These are phyloP conservation scores for Hyles lineata DNA, from an alignment of 2,888 invertebrate species.

Conservation along the genomic window DNA sequence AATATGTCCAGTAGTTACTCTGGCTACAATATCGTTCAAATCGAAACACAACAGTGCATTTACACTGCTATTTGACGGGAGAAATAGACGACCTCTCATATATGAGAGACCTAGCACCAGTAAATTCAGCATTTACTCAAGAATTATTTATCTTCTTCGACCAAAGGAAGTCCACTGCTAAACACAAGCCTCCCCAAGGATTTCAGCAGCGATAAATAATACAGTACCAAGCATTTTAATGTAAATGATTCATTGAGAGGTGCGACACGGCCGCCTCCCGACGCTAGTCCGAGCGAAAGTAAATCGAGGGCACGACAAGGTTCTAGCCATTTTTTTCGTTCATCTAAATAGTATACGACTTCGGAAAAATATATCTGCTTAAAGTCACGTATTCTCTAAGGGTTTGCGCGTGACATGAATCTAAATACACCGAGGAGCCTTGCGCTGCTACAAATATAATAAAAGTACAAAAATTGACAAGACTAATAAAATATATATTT, in stretches of 20 bases:
- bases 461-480: slow-evolving; percentile 29
- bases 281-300: slow-evolving; percentile 51
- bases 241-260: slow-evolving; percentile 30
- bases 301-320: slow-evolving; percentile 62
- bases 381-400: slow-evolving; percentile 55
- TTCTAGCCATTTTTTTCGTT: slow-evolving; percentile 53
- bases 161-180: too few species aligned
- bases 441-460: slow-evolving; percentile 26
- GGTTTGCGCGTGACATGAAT: slow-evolving; percentile 55
- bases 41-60: too few species aligned
- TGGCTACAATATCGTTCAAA: too few species aligned
- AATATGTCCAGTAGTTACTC: too few species aligned
- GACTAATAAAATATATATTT: slow-evolving; percentile 26
- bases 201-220: too few species aligned
- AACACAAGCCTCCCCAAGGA: too few species aligned
- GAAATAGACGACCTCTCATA: too few species aligned
- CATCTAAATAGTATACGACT: slow-evolving; percentile 48
- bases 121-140: too few species aligned
- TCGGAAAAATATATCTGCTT: slow-evolving; percentile 45
- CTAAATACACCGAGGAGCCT: slow-evolving; percentile 38
- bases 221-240: background rate
- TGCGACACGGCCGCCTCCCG: slow-evolving; percentile 22
- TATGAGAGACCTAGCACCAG: too few species aligned
- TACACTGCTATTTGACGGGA: too few species aligned
- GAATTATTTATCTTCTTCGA: too few species aligned